Conservation (phyloP, 2,888 invertebrate genomes). For the Ommatoiulus sabulosus region DNA sequence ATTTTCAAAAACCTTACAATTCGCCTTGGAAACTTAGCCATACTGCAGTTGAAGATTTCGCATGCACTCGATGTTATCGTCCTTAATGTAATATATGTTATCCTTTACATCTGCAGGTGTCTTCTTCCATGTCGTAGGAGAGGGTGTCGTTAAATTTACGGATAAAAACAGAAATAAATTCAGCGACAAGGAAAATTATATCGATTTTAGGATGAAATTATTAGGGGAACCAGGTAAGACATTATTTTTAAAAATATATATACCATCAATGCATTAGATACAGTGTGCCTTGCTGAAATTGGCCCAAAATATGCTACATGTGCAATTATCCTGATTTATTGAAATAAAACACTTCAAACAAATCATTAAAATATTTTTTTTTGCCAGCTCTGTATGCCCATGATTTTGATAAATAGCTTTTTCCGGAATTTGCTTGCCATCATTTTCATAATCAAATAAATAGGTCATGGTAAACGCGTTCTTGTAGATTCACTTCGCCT, state of each 20-base stretch:
- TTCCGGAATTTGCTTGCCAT: conserved; percentile 7
- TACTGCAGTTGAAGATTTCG: no score
- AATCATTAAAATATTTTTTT: no score
- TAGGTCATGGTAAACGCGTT: neutral
- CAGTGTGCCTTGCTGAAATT: neutral
- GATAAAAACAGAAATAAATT: conserved; percentile 85
- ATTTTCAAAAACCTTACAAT: no score
- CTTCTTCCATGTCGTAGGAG: conserved; percentile 94
- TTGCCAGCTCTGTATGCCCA: neutral
- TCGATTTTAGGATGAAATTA: conserved; percentile 92
- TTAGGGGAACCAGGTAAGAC: conserved; percentile 83
- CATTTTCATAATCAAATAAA: conserved; percentile 32
- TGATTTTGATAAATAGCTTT: neutral
- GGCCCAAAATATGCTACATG: neutral
- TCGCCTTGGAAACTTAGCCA: no score
- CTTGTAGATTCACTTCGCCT: conserved; percentile 28
- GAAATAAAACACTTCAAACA: no score
- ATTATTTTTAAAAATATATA: neutral
- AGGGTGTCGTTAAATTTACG: conserved; percentile 89
- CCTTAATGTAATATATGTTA: neutral
- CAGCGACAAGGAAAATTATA: conserved; percentile 93
- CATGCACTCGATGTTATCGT: no score
- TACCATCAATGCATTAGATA: no score
- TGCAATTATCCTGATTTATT: neutral
- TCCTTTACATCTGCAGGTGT: conserved; percentile 73